Evolutionary conservation across 2,888 invertebrate species (phyloP).

Genomic region (Dendrolimus houi): DNA sequence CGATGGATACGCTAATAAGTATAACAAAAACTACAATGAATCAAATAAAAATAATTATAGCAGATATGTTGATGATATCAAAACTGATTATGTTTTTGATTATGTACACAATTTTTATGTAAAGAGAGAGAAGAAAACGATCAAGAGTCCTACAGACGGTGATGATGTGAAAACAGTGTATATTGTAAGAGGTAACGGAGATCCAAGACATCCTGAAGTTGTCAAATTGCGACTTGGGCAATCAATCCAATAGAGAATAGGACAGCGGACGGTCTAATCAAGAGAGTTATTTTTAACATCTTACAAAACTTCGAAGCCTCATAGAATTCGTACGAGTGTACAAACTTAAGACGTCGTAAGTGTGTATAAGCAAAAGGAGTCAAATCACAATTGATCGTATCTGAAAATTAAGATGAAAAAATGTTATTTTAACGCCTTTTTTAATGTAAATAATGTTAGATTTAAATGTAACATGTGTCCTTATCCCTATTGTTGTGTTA

Average conservation of each 20-base stretch:
- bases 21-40: not conserved
- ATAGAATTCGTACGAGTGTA: no score
- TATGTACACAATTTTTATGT: conserved; percentile 27
- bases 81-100: conserved; percentile 27
- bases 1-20: not conserved
- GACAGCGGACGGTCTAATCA: no score
- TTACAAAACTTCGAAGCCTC: no score
- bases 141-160: conserved; percentile 14
- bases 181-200: conserved; percentile 62
- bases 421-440: no score
- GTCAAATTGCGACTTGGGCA: conserved; percentile 51
- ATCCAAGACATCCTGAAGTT: conserved; percentile 63
- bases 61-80: conserved; percentile 7
- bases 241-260: conserved; percentile 9
- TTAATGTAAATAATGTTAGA: no score
- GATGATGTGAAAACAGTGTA: conserved; percentile 46
- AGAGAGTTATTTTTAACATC: no score
- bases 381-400: no score
- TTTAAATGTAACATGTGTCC: no score
- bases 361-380: no score
- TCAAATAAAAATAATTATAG: conserved; percentile 10
- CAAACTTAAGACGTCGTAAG: no score
- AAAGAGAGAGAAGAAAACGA: conserved; percentile 14
- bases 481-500: no score
- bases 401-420: no score